These are phyloP conservation scores for Tiliacea aurago DNA, from an alignment of 2,888 invertebrate species.

Conservation along the genomic window DNA sequence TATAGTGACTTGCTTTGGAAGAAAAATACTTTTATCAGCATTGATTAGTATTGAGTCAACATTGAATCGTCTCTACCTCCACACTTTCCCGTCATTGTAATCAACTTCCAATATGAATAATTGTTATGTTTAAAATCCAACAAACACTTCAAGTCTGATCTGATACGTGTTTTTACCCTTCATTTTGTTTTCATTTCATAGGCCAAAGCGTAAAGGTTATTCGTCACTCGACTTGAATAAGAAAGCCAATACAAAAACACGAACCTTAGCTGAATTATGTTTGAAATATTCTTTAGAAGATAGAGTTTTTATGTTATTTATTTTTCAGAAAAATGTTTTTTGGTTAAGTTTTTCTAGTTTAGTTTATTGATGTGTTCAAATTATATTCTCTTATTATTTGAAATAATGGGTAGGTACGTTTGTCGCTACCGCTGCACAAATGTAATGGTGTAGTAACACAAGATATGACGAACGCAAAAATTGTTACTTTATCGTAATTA, in stretches of 20 bases:
- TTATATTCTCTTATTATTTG: constrained; percentile 12
- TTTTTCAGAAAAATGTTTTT: neutral
- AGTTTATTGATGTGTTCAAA: constrained; percentile 10
- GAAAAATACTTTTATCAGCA: constrained; percentile 21
- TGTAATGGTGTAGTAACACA: constrained; percentile 42
- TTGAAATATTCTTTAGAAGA: constrained; percentile 17
- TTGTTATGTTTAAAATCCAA: neutral
- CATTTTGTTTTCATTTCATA: constrained; percentile 10
- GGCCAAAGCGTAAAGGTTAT: neutral
- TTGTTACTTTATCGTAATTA: constrained; percentile 42
- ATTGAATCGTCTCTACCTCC: constrained; percentile 3
- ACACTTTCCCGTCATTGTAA: neutral
- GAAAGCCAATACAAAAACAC: constrained; percentile 6
- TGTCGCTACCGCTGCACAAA: constrained; percentile 58
- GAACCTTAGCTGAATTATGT: constrained; percentile 5
- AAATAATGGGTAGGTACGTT: constrained; percentile 29
- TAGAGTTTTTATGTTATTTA: constrained; percentile 1
- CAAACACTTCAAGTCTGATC: constrained; percentile 1
- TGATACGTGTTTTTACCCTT: constrained; percentile 11
- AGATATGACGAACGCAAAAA: constrained; percentile 41
- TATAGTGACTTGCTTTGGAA: constrained; percentile 37
- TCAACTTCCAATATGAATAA: neutral
- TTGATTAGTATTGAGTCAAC: constrained; percentile 6
- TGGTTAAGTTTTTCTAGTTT: constrained; percentile 38
- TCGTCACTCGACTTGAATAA: constrained; percentile 7